Base-by-base conservation (phyloP, 2,113 vertebrate genomes). In the Steatornis caripensis region DNA sequence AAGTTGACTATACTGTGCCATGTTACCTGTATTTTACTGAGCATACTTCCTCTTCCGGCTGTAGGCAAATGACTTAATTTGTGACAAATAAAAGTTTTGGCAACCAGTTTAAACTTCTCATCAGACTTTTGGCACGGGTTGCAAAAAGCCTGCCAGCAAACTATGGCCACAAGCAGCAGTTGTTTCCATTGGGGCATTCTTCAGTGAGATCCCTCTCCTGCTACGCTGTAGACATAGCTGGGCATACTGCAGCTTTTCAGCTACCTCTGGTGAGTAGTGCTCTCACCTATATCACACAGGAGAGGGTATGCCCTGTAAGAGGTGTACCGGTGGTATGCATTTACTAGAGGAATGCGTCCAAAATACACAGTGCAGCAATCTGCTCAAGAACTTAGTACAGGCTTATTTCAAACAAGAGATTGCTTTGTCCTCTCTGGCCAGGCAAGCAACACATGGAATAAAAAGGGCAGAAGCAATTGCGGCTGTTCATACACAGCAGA, bases 281-380 rank as follows among this genome's bases (percentile, higher is more conserved):
- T 92, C 95, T 92, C 95, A 90, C 74, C 66, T 92, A 0, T 79
- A 48, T 57, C 32, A 23, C 70, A 75, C 30, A 74, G 64, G 55
- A 95, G 85, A 94, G 60, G 71, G 71, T 30, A 74, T 17, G 61
- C 77, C 84, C 87, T 49, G 36, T 41, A 49, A 78, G 69, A 93
- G 39, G 30, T 89, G 75, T 48, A 84, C n/a, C 14, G 11, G 57
- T 55, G 83, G 95, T 32, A 93, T 90, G 85, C 48, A 69, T 81
- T 95, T 93, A 89, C 90, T 84, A 55, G 53, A 82, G 90, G 83
- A 96, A 95, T 37, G 69, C 93, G 83, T 97, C 90, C 90, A 96
- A 95, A 97, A 90, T 69, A 95, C 80, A 89, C 90, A 92, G 39
- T 14, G 37, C 39, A 60, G 80, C 86, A 87, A 94, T 51, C 83